Percentiles rank a stretch among this genome's conserved stretches.
Conservation (phyloP, 2,888 invertebrate genomes). For the Amblyjoppa proteus region DNA sequence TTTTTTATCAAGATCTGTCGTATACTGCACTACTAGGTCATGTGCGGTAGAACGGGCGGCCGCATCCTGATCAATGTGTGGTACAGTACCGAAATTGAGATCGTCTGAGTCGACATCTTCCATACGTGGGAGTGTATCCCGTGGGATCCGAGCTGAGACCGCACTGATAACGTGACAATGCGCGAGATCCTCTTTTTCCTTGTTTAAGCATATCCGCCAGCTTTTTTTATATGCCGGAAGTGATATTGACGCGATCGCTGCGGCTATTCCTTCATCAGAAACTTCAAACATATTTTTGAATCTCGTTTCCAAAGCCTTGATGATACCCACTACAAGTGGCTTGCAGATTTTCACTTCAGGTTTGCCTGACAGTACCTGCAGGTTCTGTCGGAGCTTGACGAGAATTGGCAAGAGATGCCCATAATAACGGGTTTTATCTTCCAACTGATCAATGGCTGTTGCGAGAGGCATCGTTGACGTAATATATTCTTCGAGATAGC, state of each 20-base stretch:
- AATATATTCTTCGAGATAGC: conserved; percentile 45
- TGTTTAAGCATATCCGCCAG: neutral
- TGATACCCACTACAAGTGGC: conserved; percentile 11
- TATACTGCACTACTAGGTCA: too few relatives aligned
- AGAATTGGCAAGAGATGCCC: conserved; percentile 48
- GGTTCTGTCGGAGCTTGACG: conserved; percentile 29
- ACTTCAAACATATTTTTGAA: conserved; percentile 41
- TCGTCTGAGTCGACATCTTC: too few relatives aligned
- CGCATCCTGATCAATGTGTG: too few relatives aligned
- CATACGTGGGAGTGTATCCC: too few relatives aligned
- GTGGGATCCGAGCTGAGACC: too few relatives aligned
- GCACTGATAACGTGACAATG: too few relatives aligned
- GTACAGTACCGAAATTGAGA: too few relatives aligned
- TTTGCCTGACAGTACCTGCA: conserved; percentile 11
- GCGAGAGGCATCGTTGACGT: conserved; percentile 31
- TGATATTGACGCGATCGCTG: conserved; percentile 42
- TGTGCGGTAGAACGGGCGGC: too few relatives aligned
- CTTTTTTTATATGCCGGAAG: conserved; percentile 36
- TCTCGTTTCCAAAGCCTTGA: neutral
- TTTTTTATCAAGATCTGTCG: too few relatives aligned
- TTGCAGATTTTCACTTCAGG: neutral
- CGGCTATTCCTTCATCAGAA: conserved; percentile 10
- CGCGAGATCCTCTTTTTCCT: too few relatives aligned
- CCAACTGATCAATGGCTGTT: conserved; percentile 39
- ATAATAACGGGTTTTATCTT: conserved; percentile 43